These are phyloP conservation scores for Prosopocoilus inquinatus DNA, from an alignment of 2,888 invertebrate species.

Conservation along the genomic window DNA sequence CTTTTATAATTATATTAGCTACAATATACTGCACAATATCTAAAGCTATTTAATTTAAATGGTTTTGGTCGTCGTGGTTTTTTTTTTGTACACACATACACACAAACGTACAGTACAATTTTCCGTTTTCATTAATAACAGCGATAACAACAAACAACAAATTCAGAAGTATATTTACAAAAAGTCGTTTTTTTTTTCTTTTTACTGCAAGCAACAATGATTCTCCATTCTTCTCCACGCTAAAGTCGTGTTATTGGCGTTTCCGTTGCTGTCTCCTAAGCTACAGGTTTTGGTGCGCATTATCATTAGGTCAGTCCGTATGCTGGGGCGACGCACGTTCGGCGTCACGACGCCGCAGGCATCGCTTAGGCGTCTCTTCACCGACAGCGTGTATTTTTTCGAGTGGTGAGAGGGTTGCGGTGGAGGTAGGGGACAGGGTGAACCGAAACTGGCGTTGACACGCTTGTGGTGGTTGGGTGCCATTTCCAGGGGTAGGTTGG, in stretches of 20 bases:
- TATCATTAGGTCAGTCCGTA: constrained; percentile 84
- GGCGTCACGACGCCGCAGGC: constrained; percentile 89
- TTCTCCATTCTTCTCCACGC: constrained; percentile 40
- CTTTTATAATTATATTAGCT: no score
- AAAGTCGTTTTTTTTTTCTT: neutral
- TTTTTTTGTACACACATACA: neutral
- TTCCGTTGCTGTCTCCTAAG: constrained; percentile 64
- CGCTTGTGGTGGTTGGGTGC: constrained; percentile 83
- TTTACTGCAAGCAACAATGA: constrained; percentile 39
- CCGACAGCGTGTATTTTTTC: constrained; percentile 76
- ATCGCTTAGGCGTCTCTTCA: constrained; percentile 78
- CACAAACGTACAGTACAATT: no score
- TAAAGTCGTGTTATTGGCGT: constrained; percentile 53
- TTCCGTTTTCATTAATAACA: neutral
- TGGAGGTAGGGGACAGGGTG: constrained; percentile 72
- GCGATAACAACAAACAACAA: constrained; percentile 5
- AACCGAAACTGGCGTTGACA: constrained; percentile 72
- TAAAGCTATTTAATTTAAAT: no score
- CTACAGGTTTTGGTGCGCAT: constrained; percentile 82
- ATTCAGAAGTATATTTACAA: neutral
- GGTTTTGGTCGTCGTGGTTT: no score
- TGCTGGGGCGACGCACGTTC: constrained; percentile 81
- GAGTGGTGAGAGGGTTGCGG: constrained; percentile 64
- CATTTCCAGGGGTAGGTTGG: constrained; percentile 84
- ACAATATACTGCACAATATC: no score